Conservation (phyloP, 2,113 vertebrate genomes). For the Uropsilus gracilis region DNA sequence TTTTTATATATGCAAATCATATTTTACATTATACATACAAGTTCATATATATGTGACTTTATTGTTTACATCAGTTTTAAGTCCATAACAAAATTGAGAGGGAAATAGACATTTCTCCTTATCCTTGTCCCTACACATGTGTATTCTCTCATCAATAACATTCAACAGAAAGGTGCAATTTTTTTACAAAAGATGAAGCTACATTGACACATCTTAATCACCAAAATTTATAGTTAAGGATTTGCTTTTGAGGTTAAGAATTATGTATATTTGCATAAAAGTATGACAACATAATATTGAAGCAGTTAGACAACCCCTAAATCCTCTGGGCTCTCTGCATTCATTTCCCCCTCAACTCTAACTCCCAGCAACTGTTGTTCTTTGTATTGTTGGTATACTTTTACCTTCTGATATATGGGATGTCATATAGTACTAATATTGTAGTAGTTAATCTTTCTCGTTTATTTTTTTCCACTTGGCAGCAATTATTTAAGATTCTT, state of each 20-base stretch:
- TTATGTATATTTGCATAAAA: not conserved
- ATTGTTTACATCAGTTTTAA: constrained; percentile 14
- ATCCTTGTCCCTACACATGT: not conserved
- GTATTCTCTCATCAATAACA: not conserved
- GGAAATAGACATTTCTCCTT: not conserved
- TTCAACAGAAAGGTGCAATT: not conserved
- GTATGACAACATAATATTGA: not conserved
- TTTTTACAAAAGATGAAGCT: not conserved
- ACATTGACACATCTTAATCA: not conserved
- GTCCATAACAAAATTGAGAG: not conserved
- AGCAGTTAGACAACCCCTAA: not conserved
- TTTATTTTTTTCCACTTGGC: not conserved
- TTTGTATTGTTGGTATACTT: not conserved
- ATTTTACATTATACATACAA: too few species aligned
- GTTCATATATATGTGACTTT: not conserved
- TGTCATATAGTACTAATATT: not conserved
- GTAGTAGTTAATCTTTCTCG: not conserved
- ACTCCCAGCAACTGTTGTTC: not conserved
- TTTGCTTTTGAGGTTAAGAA: not conserved
- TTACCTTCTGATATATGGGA: not conserved
- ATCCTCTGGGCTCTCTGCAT: not conserved
- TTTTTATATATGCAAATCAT: too few species aligned
- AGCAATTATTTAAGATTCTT: not conserved
- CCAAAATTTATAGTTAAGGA: not conserved
- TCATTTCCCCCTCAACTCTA: not conserved